These are phyloP conservation scores for Coluber constrictor DNA, from an alignment of 2,797 vertebrate species.

Conservation along the genomic window DNA sequence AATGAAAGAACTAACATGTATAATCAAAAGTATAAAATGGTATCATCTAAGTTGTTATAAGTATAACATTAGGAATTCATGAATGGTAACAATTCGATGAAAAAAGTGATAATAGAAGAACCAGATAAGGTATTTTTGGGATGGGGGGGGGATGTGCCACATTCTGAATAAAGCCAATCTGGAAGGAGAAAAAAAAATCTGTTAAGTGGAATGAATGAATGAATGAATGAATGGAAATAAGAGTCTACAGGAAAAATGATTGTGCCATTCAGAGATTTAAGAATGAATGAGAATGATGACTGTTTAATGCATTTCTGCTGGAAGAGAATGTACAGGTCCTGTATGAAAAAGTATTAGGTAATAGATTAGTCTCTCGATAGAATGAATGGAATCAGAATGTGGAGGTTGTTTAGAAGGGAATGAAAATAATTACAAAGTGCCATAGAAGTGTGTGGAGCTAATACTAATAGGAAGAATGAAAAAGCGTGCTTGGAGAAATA, in stretches of 20 bases:
- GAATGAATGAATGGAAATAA: neutral
- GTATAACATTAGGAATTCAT: neutral
- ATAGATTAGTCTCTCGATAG: neutral
- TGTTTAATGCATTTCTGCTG: neutral
- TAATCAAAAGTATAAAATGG: neutral
- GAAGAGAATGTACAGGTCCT: neutral
- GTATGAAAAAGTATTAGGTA: neutral
- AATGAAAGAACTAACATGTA: neutral
- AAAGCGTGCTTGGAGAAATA: neutral
- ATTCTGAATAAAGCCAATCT: neutral
- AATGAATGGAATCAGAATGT: neutral
- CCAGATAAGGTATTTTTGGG: neutral
- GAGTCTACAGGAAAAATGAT: neutral
- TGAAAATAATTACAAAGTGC: neutral
- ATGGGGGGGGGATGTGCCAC: neutral
- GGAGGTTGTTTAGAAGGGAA: neutral
- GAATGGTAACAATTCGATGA: neutral
- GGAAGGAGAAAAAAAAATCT: neutral
- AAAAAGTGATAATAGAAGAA: neutral
- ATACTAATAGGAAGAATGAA: neutral
- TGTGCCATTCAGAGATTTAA: neutral
- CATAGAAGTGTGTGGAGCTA: neutral
- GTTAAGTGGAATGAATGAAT: neutral
- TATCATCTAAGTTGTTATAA: neutral
- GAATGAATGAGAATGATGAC: neutral